Percentiles rank a stretch among this genome's conserved stretches.
Conservation (phyloP, 2,888 invertebrate genomes). For the Lochmaea crataegi region DNA sequence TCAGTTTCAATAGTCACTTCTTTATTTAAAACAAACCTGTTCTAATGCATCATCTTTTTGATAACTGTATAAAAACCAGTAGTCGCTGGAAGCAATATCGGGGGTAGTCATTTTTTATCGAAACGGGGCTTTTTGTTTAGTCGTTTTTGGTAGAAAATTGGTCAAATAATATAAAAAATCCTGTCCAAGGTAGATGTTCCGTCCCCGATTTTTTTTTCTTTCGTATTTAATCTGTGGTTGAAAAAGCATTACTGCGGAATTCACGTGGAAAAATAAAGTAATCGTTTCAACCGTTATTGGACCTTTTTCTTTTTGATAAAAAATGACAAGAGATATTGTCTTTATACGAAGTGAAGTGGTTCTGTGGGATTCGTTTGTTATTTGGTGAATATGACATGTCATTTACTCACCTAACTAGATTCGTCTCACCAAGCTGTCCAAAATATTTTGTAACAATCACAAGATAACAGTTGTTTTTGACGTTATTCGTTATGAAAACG, state of each 20-base stretch:
- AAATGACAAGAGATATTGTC: constrained; percentile 17
- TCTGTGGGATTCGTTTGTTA: constrained; percentile 13
- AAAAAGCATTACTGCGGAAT: constrained; percentile 22
- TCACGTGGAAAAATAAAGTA: constrained; percentile 13
- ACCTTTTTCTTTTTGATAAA: constrained; percentile 22
- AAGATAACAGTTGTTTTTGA: not conserved
- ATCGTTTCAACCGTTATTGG: constrained; percentile 11
- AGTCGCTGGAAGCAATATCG: no score
- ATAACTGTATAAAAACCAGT: no score
- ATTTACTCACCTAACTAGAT: constrained; percentile 15
- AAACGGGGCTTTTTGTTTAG: no score
- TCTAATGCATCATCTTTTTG: no score
- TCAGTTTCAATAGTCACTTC: no score
- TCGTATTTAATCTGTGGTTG: no score
- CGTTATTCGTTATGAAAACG: not conserved
- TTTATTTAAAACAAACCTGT: no score
- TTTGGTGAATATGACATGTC: constrained; percentile 21
- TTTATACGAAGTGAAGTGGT: constrained; percentile 9
- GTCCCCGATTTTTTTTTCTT: no score
- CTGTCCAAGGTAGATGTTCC: no score
- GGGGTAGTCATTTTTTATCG: no score
- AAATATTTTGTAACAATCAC: not conserved
- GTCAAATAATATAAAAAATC: no score
- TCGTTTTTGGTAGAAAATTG: no score
- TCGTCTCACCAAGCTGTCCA: constrained; percentile 5